phyloP scores from a whole-genome alignment of 2,888 invertebrate species.

The Lapara coniferarum region DNA sequence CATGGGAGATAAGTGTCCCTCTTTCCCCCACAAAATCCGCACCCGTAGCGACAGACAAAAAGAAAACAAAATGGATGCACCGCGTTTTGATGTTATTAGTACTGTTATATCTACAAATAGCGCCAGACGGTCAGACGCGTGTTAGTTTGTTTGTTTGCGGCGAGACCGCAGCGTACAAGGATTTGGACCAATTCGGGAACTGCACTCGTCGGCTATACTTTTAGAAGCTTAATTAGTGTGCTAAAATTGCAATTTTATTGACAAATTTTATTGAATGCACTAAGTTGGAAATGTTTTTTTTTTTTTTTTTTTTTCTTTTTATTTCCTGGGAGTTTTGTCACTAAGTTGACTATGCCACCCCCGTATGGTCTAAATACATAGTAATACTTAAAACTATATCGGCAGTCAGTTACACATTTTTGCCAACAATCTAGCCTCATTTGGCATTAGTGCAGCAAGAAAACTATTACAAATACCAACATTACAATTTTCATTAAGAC shows the following conservation, averaged over 20 bases:
- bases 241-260: neutral
- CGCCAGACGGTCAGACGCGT: slow-evolving; percentile 24
- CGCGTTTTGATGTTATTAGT: slow-evolving; percentile 38
- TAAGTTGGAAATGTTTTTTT: too few relatives aligned
- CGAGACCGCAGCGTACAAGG: neutral
- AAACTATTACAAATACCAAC: too few relatives aligned
- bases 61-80: slow-evolving; percentile 30
- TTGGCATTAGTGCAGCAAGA: too few relatives aligned
- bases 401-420: too few relatives aligned
- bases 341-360: too few relatives aligned
- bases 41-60: slow-evolving; percentile 28
- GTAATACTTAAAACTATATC: too few relatives aligned
- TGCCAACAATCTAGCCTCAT: too few relatives aligned
- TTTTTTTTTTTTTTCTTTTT: too few relatives aligned
- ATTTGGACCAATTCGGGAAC: slow-evolving; percentile 10
- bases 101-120: slow-evolving; percentile 29
- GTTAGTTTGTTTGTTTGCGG: slow-evolving; percentile 29
- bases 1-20: neutral
- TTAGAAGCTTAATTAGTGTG: slow-evolving; percentile 5
- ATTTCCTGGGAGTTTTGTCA: too few relatives aligned
- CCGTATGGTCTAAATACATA: too few relatives aligned
- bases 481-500: too few relatives aligned
- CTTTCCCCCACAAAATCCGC: neutral
- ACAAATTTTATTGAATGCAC: neutral
- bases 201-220: slow-evolving; percentile 1